Evolutionary conservation across 2,888 invertebrate species (phyloP).

Genomic region (Neoaliturus tenellus): DNA sequence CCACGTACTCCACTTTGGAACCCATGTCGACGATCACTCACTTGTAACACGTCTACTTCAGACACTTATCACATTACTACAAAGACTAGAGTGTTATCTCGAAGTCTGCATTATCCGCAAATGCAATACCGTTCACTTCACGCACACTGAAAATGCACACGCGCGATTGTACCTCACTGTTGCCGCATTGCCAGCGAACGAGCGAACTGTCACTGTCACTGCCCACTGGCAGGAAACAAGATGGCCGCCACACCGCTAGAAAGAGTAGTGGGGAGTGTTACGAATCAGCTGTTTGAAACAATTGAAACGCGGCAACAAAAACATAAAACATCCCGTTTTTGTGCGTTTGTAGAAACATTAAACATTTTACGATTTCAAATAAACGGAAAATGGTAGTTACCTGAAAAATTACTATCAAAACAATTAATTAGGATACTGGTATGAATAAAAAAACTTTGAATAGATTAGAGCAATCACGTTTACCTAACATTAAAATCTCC

Average conservation of each 20-base stretch:
- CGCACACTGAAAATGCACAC: not conserved
- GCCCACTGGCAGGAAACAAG: constrained; percentile 4
- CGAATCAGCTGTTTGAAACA: not conserved
- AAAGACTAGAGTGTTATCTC: not conserved
- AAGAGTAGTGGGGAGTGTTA: not conserved
- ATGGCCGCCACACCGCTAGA: constrained; percentile 22
- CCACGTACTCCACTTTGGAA: constrained; percentile 95
- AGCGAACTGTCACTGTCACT: not conserved
- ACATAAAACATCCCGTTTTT: too few relatives aligned
- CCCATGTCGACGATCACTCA: constrained; percentile 77
- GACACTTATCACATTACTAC: constrained; percentile 30
- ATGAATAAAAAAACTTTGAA: not conserved
- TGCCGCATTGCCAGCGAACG: not conserved
- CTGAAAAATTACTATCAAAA: too few relatives aligned
- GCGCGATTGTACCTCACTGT: not conserved
- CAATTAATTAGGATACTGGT: too few relatives aligned
- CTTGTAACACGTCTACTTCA: too few relatives aligned
- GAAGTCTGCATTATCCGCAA: not conserved
- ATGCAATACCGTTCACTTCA: constrained; percentile 15
- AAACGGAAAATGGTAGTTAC: too few relatives aligned
- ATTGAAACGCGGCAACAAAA: not conserved
- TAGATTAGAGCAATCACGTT: not conserved
- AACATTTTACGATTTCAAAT: too few relatives aligned
- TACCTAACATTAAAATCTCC: not conserved
- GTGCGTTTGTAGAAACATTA: too few relatives aligned